Conservation (phyloP, 64 coral and sea anemone genomes). For the Montipora foliosa region DNA sequence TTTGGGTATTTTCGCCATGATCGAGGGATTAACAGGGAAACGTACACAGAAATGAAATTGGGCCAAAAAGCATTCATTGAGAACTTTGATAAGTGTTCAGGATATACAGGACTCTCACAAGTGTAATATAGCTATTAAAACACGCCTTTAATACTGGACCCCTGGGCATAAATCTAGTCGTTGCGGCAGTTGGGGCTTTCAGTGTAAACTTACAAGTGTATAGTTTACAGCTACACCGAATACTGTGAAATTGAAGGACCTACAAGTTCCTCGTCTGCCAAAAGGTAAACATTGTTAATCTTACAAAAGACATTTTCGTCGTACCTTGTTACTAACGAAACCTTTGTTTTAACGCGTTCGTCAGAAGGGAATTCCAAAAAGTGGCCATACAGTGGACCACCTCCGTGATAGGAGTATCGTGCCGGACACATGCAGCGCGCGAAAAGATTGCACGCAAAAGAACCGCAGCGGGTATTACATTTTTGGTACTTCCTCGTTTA, state of each 20-base stretch:
- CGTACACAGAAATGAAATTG: background rate
- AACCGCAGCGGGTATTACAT: background rate
- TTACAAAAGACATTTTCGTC: background rate
- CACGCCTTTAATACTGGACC: background rate
- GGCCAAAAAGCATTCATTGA: background rate
- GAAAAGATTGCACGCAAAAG: background rate
- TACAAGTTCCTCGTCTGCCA: background rate
- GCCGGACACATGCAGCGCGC: too few relatives aligned
- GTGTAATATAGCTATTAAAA: background rate
- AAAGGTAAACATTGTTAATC: background rate
- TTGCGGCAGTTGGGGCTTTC: too few relatives aligned
- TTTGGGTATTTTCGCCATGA: background rate
- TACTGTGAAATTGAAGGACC: background rate
- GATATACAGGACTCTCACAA: slow-evolving; percentile 2
- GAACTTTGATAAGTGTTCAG: background rate
- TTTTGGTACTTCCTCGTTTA: too few relatives aligned
- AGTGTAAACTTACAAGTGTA: background rate
- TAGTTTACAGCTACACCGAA: background rate
- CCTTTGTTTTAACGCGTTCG: background rate
- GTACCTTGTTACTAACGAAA: background rate
- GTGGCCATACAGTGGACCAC: background rate
- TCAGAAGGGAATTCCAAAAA: background rate
- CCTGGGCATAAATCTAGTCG: background rate
- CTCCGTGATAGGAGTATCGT: background rate
- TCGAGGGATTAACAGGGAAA: background rate